phyloP scores from a whole-genome alignment of 1,140 invertebrate genomes.

The Coelopa frigida region DNA sequence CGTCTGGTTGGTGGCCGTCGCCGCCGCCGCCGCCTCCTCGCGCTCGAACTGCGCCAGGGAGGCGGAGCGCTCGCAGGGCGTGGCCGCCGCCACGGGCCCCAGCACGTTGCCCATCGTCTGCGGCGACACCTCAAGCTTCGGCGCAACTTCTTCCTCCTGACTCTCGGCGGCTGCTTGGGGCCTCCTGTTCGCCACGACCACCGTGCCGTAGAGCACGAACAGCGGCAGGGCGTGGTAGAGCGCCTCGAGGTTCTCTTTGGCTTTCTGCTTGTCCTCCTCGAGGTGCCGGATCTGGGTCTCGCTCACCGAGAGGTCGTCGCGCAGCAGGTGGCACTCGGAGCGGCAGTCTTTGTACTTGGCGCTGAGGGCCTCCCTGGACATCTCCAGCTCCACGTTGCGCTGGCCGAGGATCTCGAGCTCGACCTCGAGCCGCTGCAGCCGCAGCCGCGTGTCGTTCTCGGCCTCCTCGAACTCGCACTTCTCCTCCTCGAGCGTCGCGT shows the following conservation, averaged over 20 bases:
- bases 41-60: neutral
- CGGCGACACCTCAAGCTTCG: too few species aligned
- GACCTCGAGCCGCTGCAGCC: conserved; percentile 51
- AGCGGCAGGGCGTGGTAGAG: conserved; percentile 59
- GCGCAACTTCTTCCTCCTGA: too few species aligned
- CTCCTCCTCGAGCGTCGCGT: conserved; percentile 55
- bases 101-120: too few species aligned
- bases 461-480: conserved; percentile 61
- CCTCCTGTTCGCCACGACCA: neutral
- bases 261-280: conserved; percentile 51
- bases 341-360: conserved; percentile 49
- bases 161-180: too few species aligned
- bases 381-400: conserved; percentile 48
- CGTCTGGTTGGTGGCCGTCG: neutral
- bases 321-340: conserved; percentile 43
- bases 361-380: conserved; percentile 36
- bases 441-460: conserved; percentile 59
- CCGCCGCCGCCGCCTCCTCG: neutral
- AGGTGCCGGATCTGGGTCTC: conserved; percentile 54
- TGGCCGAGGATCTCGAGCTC: conserved; percentile 41
- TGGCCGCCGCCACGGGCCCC: too few species aligned
- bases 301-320: conserved; percentile 40
- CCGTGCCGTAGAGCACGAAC: conserved; percentile 53
- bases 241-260: conserved; percentile 53
- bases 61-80: too few species aligned